These are phyloP conservation scores for Myiagra hebetior DNA, from an alignment of 2,113 vertebrate species.

Conservation along the genomic window DNA sequence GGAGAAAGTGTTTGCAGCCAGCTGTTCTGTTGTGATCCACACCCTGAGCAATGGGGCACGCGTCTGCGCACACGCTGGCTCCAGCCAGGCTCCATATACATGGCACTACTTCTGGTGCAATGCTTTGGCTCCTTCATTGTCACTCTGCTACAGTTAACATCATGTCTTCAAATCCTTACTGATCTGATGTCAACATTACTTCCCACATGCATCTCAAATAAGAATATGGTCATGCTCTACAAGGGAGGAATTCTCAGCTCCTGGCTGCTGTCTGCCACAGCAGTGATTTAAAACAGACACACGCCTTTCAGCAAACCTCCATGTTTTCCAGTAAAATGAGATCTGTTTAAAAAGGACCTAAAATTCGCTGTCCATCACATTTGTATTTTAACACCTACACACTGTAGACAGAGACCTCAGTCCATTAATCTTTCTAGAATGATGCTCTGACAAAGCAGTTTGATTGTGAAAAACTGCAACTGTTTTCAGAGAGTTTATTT, in stretches of 20 bases:
- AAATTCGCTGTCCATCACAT: conserved; percentile 5
- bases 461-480: not conserved
- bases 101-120: not conserved
- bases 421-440: not conserved
- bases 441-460: conserved; percentile 10
- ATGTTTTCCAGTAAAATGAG: not conserved
- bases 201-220: not conserved
- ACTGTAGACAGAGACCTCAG: not conserved
- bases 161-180: not conserved
- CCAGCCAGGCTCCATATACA: accelerated
- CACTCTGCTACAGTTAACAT: not conserved
- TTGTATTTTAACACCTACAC: not conserved
- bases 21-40: not conserved
- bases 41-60: accelerated
- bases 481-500: conserved; percentile 3
- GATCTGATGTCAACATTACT: not conserved
- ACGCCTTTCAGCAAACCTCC: not conserved
- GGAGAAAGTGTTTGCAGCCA: not conserved
- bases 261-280: not conserved
- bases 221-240: not conserved
- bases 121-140: not conserved
- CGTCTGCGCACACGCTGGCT: accelerated
- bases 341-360: not conserved
- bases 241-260: not conserved
- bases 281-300: not conserved